A percentile compares a stretch with the other conserved stretches of the same genome.
These are phyloP conservation scores for Zaprionus inermis DNA, from an alignment of 1,140 invertebrate genomes.

Conservation along the genomic window DNA sequence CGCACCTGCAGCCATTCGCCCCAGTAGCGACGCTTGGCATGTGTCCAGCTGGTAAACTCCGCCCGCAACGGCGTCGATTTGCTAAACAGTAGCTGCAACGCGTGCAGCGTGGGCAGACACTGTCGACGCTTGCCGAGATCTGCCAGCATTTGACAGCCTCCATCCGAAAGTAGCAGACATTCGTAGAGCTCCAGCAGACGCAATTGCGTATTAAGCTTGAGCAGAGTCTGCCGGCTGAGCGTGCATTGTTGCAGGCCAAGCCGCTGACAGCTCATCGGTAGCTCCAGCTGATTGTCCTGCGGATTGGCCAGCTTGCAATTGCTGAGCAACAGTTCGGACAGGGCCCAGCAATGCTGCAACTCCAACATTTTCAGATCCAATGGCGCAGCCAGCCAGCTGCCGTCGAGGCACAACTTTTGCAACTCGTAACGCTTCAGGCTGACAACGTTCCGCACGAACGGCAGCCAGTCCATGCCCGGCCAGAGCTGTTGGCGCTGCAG, in stretches of 20 bases:
- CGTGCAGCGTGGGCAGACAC: not conserved
- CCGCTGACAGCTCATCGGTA: conserved; percentile 43
- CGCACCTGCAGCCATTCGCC: conserved; percentile 31
- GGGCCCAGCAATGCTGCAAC: conserved; percentile 46
- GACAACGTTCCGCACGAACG: conserved; percentile 34
- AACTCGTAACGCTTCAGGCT: conserved; percentile 35
- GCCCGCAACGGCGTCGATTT: conserved; percentile 23
- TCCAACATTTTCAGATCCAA: conserved; percentile 34
- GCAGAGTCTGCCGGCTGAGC: not conserved
- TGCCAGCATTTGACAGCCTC: not conserved
- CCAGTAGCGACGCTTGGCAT: not conserved
- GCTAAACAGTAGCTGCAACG: conserved; percentile 31
- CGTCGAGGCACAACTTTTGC: conserved; percentile 41
- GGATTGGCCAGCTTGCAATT: conserved; percentile 41
- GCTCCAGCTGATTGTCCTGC: not conserved
- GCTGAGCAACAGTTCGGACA: conserved; percentile 44
- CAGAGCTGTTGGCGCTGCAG: conserved; percentile 42
- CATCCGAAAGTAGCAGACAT: conserved; percentile 10
- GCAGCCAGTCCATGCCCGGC: conserved; percentile 43
- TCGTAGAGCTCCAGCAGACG: conserved; percentile 34
- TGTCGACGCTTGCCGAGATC: conserved; percentile 21
- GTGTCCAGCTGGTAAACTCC: conserved; percentile 37
- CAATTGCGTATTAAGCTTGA: conserved; percentile 19
- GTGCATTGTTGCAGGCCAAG: conserved; percentile 35
- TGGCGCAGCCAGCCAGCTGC: conserved; percentile 34